phyloP scores from a whole-genome alignment of 2,797 vertebrate genomes.

The Malurus leucopterus region DNA sequence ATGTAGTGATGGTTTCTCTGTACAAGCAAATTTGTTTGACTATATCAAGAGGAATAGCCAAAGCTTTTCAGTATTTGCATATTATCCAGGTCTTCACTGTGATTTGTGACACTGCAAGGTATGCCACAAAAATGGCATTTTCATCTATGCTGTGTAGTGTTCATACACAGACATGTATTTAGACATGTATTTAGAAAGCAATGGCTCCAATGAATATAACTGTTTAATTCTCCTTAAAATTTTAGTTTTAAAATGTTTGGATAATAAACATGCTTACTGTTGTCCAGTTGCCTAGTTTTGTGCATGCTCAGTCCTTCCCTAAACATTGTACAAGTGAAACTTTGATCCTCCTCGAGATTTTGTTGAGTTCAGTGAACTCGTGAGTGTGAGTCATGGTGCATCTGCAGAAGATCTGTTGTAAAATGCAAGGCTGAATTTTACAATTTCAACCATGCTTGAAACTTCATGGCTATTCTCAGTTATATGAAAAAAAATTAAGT shows the following conservation, averaged over 20 bases:
- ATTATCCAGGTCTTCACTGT: slow-evolving; percentile 47
- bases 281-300: neutral
- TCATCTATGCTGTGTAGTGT: neutral
- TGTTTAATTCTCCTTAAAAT: neutral
- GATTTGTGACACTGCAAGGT: slow-evolving; percentile 75
- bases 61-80: slow-evolving; percentile 71
- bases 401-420: neutral
- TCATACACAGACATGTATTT: neutral
- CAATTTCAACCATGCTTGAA: neutral
- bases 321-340: neutral
- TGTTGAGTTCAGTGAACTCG: neutral
- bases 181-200: neutral
- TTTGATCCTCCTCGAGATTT: neutral
- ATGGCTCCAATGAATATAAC: neutral
- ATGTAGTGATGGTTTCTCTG: slow-evolving; percentile 44
- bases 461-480: neutral
- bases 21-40: slow-evolving; percentile 66
- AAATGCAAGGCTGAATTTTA: neutral
- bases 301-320: neutral
- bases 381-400: neutral
- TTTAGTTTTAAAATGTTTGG: neutral
- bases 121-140: neutral
- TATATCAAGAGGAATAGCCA: slow-evolving; percentile 64
- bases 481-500: neutral
- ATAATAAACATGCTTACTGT: neutral